Evolutionary conservation across 2,797 vertebrate species (phyloP).

Genomic region (Buceros bicornis): DNA sequence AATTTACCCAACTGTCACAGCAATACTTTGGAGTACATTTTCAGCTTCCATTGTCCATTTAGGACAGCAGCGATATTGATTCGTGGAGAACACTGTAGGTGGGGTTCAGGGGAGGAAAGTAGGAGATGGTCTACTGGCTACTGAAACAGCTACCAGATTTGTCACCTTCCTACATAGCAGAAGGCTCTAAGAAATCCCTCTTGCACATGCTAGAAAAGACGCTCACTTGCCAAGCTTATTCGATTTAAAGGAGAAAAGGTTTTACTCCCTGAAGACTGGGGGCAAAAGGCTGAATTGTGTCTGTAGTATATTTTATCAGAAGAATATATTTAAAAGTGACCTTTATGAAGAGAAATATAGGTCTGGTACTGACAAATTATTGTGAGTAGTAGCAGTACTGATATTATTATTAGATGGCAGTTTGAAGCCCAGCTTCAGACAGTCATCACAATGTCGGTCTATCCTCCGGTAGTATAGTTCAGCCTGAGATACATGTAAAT

Average conservation of each 20-base stretch:
- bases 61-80: background rate
- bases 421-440: background rate
- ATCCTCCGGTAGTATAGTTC: background rate
- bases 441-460: background rate
- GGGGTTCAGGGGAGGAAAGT: background rate
- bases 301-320: background rate
- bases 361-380: background rate
- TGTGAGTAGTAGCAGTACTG: background rate
- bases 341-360: background rate
- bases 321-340: background rate
- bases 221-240: background rate
- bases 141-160: background rate
- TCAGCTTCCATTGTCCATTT: background rate
- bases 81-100: background rate
- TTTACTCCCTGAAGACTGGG: background rate
- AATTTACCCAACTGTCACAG: background rate
- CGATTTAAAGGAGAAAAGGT: conserved; percentile 2
- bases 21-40: background rate
- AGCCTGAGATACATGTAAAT: background rate
- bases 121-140: background rate
- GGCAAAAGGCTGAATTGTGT: conserved; percentile 5
- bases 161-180: background rate
- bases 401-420: background rate
- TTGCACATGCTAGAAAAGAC: background rate
- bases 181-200: background rate